Percentiles rank a stretch among this genome's conserved stretches.
phyloP scores from a whole-genome alignment of 2,113 vertebrate genomes.

The Casuarius casuarius region DNA sequence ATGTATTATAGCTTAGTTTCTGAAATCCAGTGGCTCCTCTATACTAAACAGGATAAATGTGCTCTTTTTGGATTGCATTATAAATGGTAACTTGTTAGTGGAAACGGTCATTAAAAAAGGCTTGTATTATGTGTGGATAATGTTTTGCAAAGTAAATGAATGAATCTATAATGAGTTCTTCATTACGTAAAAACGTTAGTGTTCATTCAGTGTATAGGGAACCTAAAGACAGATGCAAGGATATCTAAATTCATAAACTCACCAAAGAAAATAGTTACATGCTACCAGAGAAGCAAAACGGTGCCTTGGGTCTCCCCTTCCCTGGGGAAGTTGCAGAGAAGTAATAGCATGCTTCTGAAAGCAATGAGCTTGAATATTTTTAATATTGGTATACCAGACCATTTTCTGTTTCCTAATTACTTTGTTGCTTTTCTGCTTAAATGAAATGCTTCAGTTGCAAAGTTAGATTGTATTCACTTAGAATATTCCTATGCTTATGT shows the following conservation, averaged over 20 bases:
- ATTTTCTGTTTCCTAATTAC: background rate
- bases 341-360: background rate
- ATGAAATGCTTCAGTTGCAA: background rate
- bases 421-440: background rate
- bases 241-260: conserved; percentile 38
- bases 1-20: background rate
- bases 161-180: background rate
- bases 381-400: background rate
- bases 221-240: conserved; percentile 16
- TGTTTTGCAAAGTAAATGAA: conserved; percentile 23
- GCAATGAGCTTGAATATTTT: background rate
- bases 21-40: background rate
- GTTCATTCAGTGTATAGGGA: background rate
- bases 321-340: background rate
- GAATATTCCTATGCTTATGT: background rate
- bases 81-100: background rate
- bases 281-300: background rate
- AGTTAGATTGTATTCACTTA: background rate
- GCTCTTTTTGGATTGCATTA: background rate
- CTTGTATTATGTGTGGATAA: background rate
- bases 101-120: background rate
- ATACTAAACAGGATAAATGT: background rate
- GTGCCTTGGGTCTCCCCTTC: background rate
- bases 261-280: conserved; percentile 12
- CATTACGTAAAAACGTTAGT: background rate